These are phyloP conservation scores for Aplodontia rufa DNA, from an alignment of 2,113 vertebrate genomes.

Conservation along the genomic window DNA sequence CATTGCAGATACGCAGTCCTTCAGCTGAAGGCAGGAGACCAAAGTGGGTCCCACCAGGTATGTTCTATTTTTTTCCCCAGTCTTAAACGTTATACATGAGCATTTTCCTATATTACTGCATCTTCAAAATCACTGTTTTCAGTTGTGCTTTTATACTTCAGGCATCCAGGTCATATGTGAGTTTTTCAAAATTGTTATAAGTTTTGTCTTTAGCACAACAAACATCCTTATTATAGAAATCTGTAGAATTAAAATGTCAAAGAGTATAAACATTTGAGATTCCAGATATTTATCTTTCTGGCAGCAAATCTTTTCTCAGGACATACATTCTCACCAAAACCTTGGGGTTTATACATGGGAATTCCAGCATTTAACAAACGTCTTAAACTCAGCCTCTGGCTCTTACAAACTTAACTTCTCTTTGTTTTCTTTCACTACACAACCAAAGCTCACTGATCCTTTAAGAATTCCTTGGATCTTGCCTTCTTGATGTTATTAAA, in stretches of 20 bases:
- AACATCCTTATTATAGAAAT: conserved; percentile 26
- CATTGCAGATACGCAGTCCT: conserved; percentile 80
- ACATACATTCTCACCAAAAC: neutral
- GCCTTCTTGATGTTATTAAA: neutral
- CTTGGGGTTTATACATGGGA: neutral
- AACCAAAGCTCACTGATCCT: neutral
- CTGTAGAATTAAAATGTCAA: neutral
- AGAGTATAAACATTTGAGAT: neutral
- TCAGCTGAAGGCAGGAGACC: conserved; percentile 81
- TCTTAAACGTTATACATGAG: neutral
- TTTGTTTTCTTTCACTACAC: neutral
- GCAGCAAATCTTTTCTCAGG: neutral
- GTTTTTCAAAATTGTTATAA: conserved; percentile 9
- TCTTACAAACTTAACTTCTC: neutral
- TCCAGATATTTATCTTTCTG: neutral
- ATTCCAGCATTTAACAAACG: neutral
- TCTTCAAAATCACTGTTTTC: neutral
- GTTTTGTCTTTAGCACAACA: neutral
- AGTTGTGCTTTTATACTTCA: neutral
- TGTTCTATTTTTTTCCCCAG: neutral
- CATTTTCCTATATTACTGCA: neutral
- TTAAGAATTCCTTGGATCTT: neutral
- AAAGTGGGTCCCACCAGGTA: conserved; percentile 95
- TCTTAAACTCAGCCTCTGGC: neutral
- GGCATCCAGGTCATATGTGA: neutral